Evolutionary conservation across 1,140 invertebrate species (phyloP).

Genomic region (Drosophila biarmipes): DNA sequence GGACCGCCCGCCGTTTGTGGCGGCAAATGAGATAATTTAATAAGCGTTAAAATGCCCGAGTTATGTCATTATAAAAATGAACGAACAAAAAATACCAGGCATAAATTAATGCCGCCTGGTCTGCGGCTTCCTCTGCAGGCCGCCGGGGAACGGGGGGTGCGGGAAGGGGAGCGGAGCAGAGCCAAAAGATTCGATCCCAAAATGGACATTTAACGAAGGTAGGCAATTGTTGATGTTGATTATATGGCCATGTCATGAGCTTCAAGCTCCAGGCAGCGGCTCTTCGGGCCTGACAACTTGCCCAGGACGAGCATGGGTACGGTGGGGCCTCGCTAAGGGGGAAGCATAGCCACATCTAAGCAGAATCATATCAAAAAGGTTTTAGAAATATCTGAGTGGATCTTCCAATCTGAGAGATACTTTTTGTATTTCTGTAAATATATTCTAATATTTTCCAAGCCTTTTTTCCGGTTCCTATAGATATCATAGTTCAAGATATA

Average conservation of each 20-base stretch:
- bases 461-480: too few species aligned
- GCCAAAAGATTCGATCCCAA: slow-evolving; percentile 65
- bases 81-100: slow-evolving; percentile 70
- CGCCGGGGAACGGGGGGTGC: background rate
- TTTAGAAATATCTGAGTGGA: too few species aligned
- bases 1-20: slow-evolving; percentile 73
- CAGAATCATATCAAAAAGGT: too few species aligned
- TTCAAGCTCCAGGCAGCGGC: slow-evolving; percentile 25
- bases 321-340: slow-evolving; percentile 9
- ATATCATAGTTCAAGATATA: too few species aligned
- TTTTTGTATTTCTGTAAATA: too few species aligned
- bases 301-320: slow-evolving; percentile 23
- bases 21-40: slow-evolving; percentile 84
- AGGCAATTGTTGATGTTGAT: slow-evolving; percentile 70
- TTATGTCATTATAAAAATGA: slow-evolving; percentile 84
- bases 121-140: background rate
- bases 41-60: slow-evolving; percentile 85
- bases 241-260: slow-evolving; percentile 63
- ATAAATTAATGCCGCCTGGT: slow-evolving; percentile 60
- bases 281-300: slow-evolving; percentile 28
- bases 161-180: background rate
- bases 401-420: too few species aligned
- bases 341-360: background rate
- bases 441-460: too few species aligned
- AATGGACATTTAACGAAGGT: slow-evolving; percentile 81